Percentiles rank a stretch among this genome's conserved stretches.
These are phyloP conservation scores for Calameuta idolon DNA, from an alignment of 2,888 invertebrate species.

Conservation along the genomic window DNA sequence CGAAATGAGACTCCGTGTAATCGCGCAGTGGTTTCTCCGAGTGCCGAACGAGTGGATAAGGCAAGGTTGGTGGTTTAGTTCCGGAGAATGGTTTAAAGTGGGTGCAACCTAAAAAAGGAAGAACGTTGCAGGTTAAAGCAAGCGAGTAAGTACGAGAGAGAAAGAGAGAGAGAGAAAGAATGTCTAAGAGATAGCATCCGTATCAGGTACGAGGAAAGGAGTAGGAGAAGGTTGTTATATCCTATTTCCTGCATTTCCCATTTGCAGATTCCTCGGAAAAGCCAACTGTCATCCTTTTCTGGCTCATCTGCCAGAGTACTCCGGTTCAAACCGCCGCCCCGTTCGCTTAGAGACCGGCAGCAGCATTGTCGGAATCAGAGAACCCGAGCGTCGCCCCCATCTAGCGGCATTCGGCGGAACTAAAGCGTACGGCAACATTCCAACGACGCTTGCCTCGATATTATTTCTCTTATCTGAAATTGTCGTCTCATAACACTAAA, in stretches of 20 bases:
- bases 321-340: not conserved
- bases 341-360: not conserved
- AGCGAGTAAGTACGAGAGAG: not conserved
- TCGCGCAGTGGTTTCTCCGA: not conserved
- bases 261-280: slow-evolving; percentile 23
- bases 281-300: slow-evolving; percentile 1
- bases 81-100: not conserved
- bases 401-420: not conserved
- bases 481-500: slow-evolving; percentile 33
- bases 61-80: not conserved
- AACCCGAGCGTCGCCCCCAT: not conserved
- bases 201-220: slow-evolving; percentile 17
- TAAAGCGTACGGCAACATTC: not conserved
- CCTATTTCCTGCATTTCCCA: slow-evolving; percentile 30
- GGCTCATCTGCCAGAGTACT: slow-evolving; percentile 1
- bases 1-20: not conserved
- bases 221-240: slow-evolving; percentile 25
- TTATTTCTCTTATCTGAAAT: slow-evolving; percentile 39
- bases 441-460: slow-evolving; percentile 24
- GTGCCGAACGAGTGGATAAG: slow-evolving; percentile 3
- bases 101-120: not conserved
- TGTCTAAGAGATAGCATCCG: not conserved
- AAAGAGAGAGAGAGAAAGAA: not conserved
- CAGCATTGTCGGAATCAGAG: not conserved
- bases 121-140: not conserved